Base-by-base conservation (phyloP, 2,113 vertebrate genomes). In the Pseudorhombus dupliciocellatus region DNA sequence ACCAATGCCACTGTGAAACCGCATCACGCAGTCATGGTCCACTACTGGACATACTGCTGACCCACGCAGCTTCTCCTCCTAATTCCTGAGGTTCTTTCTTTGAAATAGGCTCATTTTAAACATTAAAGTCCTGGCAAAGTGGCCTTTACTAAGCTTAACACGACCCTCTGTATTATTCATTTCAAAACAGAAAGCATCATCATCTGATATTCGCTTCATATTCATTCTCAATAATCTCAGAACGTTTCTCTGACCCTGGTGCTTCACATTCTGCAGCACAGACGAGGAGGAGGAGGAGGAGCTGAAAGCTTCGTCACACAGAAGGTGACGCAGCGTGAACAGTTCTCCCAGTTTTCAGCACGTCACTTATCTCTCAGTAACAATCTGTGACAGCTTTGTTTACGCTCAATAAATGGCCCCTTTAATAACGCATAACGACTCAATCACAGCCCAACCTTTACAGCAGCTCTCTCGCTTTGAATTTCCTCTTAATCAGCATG, bases 301-400 rank as follows among this genome's bases (percentile, higher is more conserved):
- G 22, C 70, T 62, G 21, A 70, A 21, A 14, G n/a, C 46, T 25
- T 26, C 14, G 18, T 71, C 26, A 73, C 61, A 68, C 46, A 73
- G 22, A 67, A 52, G 54, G 62, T 58, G 76, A 80, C 14, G 50
- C 57, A 14, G 62, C 24, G 0, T 53, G 52, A 66, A 48, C 16
- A 53, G 34, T 80, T 67, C 72, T 67, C 64, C 50, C 24, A 37
- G 53, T 77, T 70, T 75, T 60, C 74, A 74, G 75, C 68, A 12
- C 18, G 59, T 77, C 75, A 79, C 77, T 76, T 81, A 74, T 75
- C 52, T 79, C 62, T 50, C 44, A 56, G 54, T 87, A 76, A 83
- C 66, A 66, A 64, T 68, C 53, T 63, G 42, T 71, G 86, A 79
- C 75, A 77, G 54, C 74, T 84, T 79, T 25, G 79, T 81, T 76